A percentile compares a stretch with the other conserved stretches of the same genome.
Conservation (phyloP, 2,113 vertebrate genomes). For the Saguinus midas region DNA sequence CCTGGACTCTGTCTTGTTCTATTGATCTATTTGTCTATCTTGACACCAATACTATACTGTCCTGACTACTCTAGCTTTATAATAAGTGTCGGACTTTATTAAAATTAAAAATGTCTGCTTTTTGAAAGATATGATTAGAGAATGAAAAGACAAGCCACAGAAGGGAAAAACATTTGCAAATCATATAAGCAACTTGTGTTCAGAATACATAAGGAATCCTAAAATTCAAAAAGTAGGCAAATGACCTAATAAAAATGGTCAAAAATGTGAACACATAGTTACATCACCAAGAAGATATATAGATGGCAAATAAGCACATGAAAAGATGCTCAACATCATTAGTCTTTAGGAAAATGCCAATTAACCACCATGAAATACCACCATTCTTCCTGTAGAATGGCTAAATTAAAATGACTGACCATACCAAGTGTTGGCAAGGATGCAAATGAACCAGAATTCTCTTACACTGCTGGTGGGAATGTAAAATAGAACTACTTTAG, state of each 20-base stretch:
- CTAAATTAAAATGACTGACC: not conserved
- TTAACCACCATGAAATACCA: not conserved
- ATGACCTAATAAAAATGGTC: not conserved
- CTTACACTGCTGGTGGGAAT: not conserved
- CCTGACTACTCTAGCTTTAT: not conserved
- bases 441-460: not conserved
- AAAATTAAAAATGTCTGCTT: constrained; percentile 32
- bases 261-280: not conserved
- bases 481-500: not conserved
- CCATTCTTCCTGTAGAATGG: not conserved
- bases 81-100: not conserved
- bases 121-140: constrained; percentile 7
- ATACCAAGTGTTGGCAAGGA: not conserved
- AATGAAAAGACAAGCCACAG: constrained; percentile 29
- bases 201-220: not conserved
- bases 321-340: not conserved
- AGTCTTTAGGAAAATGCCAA: not conserved
- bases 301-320: not conserved
- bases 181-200: not conserved
- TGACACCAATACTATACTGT: not conserved
- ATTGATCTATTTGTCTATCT: constrained; percentile 12
- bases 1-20: constrained; percentile 5
- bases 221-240: constrained; percentile 33
- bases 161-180: constrained; percentile 36
- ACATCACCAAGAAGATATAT: not conserved